phyloP scores from a whole-genome alignment of 2,888 invertebrate species.

The Melinaea menophilus region DNA sequence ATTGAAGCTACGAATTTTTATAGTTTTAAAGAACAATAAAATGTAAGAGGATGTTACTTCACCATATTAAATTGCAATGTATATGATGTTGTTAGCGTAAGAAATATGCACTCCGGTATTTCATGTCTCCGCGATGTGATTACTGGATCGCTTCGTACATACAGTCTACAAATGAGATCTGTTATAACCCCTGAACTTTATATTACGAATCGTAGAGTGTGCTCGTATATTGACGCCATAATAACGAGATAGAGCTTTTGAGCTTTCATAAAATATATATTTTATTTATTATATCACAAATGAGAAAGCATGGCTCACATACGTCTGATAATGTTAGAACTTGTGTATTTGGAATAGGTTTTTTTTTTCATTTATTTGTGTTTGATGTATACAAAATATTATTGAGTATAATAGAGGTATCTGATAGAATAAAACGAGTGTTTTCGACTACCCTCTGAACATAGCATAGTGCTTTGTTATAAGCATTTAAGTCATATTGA shows the following conservation, averaged over 20 bases:
- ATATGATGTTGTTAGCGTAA: constrained; percentile 28
- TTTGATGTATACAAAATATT: no score
- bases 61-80: constrained; percentile 21
- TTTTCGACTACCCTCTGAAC: not conserved
- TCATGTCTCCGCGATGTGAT: constrained; percentile 45
- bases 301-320: no score
- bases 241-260: not conserved
- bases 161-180: constrained; percentile 47
- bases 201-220: constrained; percentile 15
- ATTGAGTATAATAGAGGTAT: no score
- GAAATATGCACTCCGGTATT: constrained; percentile 42
- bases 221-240: constrained; percentile 12
- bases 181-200: constrained; percentile 32
- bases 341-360: no score
- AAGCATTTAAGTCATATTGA: constrained; percentile 10
- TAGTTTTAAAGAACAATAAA: no score
- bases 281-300: no score
- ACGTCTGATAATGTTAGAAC: no score
- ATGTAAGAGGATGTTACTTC: not conserved
- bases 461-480: not conserved
- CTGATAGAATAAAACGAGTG: no score
- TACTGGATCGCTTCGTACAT: constrained; percentile 43
- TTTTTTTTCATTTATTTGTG: no score
- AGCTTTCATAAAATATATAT: constrained; percentile 1
- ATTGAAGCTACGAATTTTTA: no score